Evolutionary conservation across 1,140 invertebrate genomes (phyloP).

Genomic region (Lepidurus couesii): DNA sequence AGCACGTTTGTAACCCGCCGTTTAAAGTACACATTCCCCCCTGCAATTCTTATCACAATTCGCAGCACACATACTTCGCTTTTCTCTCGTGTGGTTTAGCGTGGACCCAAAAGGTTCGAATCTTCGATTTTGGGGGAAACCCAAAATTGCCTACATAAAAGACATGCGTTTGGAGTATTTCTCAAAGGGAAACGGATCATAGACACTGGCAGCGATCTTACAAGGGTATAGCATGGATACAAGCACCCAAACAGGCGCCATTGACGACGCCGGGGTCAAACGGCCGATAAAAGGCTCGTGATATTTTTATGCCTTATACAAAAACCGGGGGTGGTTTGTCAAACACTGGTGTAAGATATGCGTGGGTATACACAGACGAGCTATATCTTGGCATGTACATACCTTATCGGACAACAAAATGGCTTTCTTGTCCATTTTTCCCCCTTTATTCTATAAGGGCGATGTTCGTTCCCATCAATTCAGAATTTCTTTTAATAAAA

Average conservation of each 20-base stretch:
- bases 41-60: background rate
- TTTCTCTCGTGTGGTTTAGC: background rate
- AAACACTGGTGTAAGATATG: background rate
- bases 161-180: background rate
- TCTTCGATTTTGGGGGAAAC: background rate
- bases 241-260: background rate
- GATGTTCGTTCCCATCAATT: too few relatives aligned
- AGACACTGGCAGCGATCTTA: background rate
- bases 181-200: background rate
- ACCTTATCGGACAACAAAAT: background rate
- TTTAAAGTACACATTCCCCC: background rate
- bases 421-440: background rate
- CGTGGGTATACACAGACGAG: background rate
- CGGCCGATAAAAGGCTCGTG: slow-evolving; percentile 17
- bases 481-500: too few relatives aligned
- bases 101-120: background rate
- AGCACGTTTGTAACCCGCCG: background rate
- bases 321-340: slow-evolving; percentile 1
- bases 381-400: background rate
- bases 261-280: background rate
- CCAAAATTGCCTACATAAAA: slow-evolving; percentile 3
- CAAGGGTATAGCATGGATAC: background rate
- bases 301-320: slow-evolving; percentile 3
- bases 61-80: background rate
- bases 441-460: too few relatives aligned